Evolutionary conservation across 2,888 invertebrate genomes (phyloP).

Genomic region (Diploptera punctata): DNA sequence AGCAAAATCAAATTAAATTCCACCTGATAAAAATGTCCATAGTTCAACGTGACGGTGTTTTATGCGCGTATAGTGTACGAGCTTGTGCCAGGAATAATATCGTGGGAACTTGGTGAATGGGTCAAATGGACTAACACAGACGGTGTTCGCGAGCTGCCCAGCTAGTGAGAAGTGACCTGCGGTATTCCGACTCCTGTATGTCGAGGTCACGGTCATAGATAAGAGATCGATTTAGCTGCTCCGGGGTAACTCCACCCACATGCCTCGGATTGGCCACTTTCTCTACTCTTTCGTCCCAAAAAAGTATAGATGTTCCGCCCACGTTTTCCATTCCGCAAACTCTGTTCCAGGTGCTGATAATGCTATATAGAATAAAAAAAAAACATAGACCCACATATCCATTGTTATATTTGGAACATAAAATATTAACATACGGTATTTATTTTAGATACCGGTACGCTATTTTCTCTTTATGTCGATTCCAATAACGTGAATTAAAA

Average conservation of each 20-base stretch:
- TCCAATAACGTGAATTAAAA: too few relatives aligned
- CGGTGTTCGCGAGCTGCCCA: not conserved
- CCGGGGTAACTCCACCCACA: slow-evolving; percentile 6
- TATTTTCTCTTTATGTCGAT: not conserved
- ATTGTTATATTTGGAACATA: slow-evolving; percentile 5
- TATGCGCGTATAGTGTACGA: too few relatives aligned
- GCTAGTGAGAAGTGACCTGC: slow-evolving; percentile 27
- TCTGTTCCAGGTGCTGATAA: not conserved
- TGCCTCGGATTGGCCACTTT: slow-evolving; percentile 6
- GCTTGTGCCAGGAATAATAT: too few relatives aligned
- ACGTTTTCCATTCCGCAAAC: not conserved
- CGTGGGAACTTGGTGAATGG: too few relatives aligned
- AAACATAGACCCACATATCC: not conserved
- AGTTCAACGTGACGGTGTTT: too few relatives aligned
- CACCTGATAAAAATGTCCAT: too few relatives aligned
- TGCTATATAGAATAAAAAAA: not conserved
- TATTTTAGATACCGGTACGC: slow-evolving; percentile 17
- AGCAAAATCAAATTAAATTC: too few relatives aligned
- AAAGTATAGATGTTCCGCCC: not conserved
- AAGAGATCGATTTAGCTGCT: slow-evolving; percentile 31
- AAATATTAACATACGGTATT: not conserved
- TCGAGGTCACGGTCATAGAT: slow-evolving; percentile 31
- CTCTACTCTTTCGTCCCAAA: not conserved
- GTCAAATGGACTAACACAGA: too few relatives aligned
- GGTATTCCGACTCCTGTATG: slow-evolving; percentile 25